A percentile compares a stretch with the other conserved stretches of the same genome.
Conservation (phyloP, 2,797 vertebrate species). For the Bovichtus variegatus region DNA sequence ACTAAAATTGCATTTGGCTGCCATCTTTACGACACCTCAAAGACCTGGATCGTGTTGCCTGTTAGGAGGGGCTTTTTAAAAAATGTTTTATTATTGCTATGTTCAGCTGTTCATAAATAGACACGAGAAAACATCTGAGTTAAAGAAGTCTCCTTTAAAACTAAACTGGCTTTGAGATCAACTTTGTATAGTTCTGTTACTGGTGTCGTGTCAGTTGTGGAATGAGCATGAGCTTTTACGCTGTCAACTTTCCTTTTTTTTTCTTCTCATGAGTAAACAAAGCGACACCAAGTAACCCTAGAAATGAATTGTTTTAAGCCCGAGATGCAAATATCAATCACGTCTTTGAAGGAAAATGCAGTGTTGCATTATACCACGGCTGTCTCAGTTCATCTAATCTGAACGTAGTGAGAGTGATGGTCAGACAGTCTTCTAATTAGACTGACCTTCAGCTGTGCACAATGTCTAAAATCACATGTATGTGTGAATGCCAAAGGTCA, state of each 20-base stretch:
- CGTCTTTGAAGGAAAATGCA: background rate
- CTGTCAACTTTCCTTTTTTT: background rate
- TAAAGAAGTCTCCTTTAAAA: background rate
- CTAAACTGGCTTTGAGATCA: background rate
- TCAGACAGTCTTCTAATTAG: constrained; percentile 59
- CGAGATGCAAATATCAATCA: constrained; percentile 3
- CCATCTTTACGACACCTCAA: background rate
- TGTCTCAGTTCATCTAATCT: constrained; percentile 33
- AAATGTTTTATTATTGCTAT: background rate
- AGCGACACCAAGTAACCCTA: background rate
- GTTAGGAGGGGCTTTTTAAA: background rate
- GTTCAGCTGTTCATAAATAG: background rate
- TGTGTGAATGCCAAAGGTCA: constrained; percentile 77
- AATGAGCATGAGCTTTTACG: background rate
- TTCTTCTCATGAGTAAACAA: background rate
- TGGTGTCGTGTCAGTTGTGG: background rate
- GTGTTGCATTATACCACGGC: background rate
- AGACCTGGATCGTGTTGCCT: background rate
- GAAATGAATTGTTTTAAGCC: background rate
- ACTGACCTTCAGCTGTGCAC: constrained; percentile 66
- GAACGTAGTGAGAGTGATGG: constrained; percentile 36
- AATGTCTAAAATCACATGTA: constrained; percentile 50
- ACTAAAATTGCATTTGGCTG: constrained; percentile 4
- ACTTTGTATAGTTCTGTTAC: too few species aligned
- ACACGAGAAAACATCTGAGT: background rate